These are phyloP conservation scores for Anoura caudifer DNA, from an alignment of 2,113 vertebrate genomes.

Conservation along the genomic window DNA sequence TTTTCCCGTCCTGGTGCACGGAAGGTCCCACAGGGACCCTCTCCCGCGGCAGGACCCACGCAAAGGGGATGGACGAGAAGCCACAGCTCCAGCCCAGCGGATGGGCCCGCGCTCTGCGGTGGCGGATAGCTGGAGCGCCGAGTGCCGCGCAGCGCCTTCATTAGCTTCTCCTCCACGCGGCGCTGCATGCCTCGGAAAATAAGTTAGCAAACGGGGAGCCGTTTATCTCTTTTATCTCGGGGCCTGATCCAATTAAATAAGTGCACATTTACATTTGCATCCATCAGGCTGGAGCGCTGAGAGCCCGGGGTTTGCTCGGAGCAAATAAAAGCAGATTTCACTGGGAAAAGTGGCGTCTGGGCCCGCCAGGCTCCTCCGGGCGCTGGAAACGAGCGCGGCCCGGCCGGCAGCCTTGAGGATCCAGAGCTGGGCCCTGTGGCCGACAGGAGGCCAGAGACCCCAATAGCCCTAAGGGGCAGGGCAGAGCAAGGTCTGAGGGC, in stretches of 20 bases:
- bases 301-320: conserved; percentile 81
- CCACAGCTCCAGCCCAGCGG: background rate
- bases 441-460: background rate
- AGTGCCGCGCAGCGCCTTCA: conserved; percentile 62
- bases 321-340: conserved; percentile 79
- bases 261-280: conserved; percentile 93
- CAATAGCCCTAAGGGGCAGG: accelerated
- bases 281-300: conserved; percentile 86
- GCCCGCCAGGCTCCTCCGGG: conserved; percentile 29
- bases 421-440: background rate
- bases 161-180: conserved; percentile 85
- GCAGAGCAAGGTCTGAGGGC: background rate
- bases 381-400: conserved; percentile 27
- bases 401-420: background rate
- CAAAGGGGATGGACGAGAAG: background rate
- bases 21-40: background rate
- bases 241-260: conserved; percentile 98
- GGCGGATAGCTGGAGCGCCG: background rate
- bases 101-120: background rate
- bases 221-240: conserved; percentile 95
- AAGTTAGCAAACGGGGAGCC: conserved; percentile 89
- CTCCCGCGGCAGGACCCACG: background rate
- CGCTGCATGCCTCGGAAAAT: conserved; percentile 88
- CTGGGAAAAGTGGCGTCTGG: conserved; percentile 68
- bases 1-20: background rate